phyloP scores from a whole-genome alignment of 2,113 vertebrate species.

The Protobothrops mucrosquamatus region DNA sequence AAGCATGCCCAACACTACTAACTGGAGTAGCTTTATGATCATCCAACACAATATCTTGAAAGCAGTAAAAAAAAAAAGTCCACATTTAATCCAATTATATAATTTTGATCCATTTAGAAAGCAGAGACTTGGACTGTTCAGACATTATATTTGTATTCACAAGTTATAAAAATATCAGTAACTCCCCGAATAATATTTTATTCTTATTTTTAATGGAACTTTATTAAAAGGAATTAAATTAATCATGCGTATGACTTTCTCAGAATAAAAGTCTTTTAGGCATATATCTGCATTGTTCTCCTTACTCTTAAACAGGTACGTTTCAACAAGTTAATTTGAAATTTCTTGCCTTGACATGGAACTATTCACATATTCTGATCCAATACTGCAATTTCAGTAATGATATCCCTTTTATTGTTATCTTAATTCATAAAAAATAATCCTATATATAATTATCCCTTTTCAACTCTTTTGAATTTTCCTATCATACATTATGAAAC shows the following conservation, averaged over 20 bases:
- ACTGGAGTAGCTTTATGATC: neutral
- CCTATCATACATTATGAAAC: constrained; percentile 46
- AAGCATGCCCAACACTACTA: neutral
- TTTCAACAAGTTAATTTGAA: neutral
- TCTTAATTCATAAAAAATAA: constrained; percentile 48
- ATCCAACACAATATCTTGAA: neutral
- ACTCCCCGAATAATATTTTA: neutral
- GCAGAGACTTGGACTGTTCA: neutral
- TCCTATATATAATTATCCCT: constrained; percentile 43
- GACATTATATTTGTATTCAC: neutral
- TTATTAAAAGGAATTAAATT: neutral
- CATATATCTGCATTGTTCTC: neutral
- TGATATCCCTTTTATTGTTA: constrained; percentile 34
- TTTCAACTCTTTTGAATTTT: constrained; percentile 38
- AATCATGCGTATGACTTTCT: neutral
- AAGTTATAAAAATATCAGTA: neutral
- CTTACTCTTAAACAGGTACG: constrained; percentile 2
- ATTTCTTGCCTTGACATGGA: constrained; percentile 2
- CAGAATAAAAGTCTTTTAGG: neutral
- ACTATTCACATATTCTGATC: neutral
- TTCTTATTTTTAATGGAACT: neutral
- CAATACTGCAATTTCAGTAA: constrained; percentile 18
- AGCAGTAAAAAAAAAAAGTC: neutral
- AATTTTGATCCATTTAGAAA: neutral
- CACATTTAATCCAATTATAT: neutral